These are phyloP conservation scores for Phenganax marumi DNA, from an alignment of 92 coral and sea anemone genomes.

Conservation along the genomic window DNA sequence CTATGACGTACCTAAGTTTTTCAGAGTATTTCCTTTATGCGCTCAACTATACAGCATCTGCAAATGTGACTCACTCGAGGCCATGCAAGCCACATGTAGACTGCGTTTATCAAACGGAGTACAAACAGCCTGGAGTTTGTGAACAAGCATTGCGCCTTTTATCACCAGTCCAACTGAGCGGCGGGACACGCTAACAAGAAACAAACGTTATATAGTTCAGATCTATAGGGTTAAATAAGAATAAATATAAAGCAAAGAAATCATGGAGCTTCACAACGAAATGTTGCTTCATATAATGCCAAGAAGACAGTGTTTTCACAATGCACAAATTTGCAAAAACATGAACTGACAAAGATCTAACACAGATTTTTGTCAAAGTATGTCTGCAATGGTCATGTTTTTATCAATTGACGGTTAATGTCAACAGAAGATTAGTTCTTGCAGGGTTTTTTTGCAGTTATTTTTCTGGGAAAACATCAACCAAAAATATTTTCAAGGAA, in stretches of 20 bases:
- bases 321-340: too few species aligned
- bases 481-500: background rate
- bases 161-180: background rate
- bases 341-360: too few species aligned
- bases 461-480: background rate
- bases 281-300: background rate
- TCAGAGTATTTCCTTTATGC: background rate
- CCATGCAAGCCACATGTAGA: conserved; percentile 19
- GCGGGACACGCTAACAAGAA: conserved; percentile 13
- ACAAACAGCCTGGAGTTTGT: conserved; percentile 10
- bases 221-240: background rate
- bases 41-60: conserved; percentile 15
- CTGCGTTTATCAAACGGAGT: conserved; percentile 29
- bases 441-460: background rate
- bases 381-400: background rate
- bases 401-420: background rate
- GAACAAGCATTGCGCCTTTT: conserved; percentile 19
- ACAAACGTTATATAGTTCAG: conserved; percentile 19
- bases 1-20: background rate
- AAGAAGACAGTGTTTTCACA: too few species aligned
- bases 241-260: background rate
- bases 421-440: background rate
- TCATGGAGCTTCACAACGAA: background rate
- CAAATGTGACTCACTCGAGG: background rate
- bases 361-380: background rate